These are phyloP conservation scores for Metallyticus violacea DNA, from an alignment of 2,888 invertebrate species.

Conservation along the genomic window DNA sequence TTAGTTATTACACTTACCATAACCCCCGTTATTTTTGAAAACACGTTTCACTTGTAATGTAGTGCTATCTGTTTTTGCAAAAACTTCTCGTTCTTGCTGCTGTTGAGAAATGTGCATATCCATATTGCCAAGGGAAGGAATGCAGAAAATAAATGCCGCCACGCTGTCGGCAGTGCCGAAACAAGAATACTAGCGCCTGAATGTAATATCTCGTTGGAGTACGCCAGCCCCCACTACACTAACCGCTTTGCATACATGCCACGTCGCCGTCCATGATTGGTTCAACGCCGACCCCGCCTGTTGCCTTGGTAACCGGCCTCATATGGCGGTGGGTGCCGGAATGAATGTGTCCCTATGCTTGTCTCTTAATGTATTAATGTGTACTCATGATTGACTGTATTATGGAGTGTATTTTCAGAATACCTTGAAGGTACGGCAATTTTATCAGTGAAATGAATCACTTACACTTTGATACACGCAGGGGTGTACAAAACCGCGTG, in stretches of 20 bases:
- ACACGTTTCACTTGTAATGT: not conserved
- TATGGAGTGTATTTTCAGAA: not conserved
- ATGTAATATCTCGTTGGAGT: not conserved
- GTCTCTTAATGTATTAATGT: not conserved
- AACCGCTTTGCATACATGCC: not conserved
- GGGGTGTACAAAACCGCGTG: no score
- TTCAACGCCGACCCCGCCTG: slow-evolving; percentile 1
- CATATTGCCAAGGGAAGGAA: not conserved
- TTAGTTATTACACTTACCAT: not conserved
- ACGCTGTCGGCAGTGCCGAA: not conserved
- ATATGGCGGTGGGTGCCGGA: not conserved
- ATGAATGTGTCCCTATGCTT: not conserved
- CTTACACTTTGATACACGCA: no score
- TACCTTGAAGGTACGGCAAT: not conserved
- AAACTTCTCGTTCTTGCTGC: not conserved
- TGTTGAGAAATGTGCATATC: not conserved
- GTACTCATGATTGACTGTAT: not conserved
- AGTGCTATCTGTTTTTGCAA: not conserved
- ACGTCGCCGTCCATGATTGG: slow-evolving; percentile 16
- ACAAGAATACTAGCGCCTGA: not conserved
- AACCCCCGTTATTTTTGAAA: not conserved
- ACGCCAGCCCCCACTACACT: not conserved
- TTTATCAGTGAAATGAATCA: not conserved
- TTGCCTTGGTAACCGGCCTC: not conserved
- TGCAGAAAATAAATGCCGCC: not conserved